Base-by-base conservation (phyloP, 2,797 vertebrate genomes). In the Anguilla marmorata region DNA sequence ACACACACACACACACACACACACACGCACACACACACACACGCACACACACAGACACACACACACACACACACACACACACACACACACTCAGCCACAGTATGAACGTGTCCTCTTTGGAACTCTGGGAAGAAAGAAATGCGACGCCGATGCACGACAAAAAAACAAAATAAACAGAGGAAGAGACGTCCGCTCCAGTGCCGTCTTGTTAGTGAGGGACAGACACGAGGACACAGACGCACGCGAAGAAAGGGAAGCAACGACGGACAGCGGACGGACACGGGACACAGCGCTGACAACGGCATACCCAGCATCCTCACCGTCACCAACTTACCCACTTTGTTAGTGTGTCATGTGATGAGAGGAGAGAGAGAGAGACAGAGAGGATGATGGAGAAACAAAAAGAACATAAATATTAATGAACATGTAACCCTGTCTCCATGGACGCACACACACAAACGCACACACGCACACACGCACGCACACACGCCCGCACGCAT, bases 281-380 rank as follows among this genome's bases (percentile, higher is more conserved):
- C 92, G 21, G 95, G 93, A 95, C 94, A 97, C 93, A 93, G 94
- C 92, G 94, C 94, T 94, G 95, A 96, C 95, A 95, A 95, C 90
- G 91, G 93, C 87, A 93, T 87, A 92, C 95, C 96, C 97, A 96
- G 96, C 96, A 97, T 95, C 95, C 93, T 95, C 93, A 93, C 94
- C 95, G 92, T 94, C 96, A 91, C 96, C 92, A 96, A 98, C 97
- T 98, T 98, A 98, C 97, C 97, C 97, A 97, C 97, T 98, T 58
- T 97, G 97, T 97, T 97, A 97, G 97, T 97, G 97, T 97, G 96
- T 98, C 97, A 97, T 96, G 97, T 96, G 96, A 96, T 97, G 97
- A 94, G 30, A 66, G 69, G 84, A 41, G 37, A 41, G 37, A 37
- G 37, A 89, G 84, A 90, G 52, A 90, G 88, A 92, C 88, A 93